These are phyloP conservation scores for Meloidogyne exigua DNA, from an alignment of 1,140 invertebrate genomes.

Conservation along the genomic window DNA sequence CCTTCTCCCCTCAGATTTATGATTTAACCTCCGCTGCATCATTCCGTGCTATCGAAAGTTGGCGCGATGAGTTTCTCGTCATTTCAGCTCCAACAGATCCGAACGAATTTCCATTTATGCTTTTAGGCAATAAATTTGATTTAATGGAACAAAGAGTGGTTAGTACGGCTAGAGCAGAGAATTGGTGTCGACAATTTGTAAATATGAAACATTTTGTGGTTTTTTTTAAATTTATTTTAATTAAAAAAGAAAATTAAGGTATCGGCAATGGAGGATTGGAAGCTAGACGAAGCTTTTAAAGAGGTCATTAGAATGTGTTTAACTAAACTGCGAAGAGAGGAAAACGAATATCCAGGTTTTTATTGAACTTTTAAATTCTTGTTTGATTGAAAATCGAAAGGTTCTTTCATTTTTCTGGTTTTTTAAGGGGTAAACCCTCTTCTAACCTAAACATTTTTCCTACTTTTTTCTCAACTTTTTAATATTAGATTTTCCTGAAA, in stretches of 20 bases:
- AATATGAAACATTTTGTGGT: slow-evolving; percentile 77
- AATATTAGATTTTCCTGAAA: neutral
- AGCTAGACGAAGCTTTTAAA: neutral
- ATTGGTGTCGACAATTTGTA: slow-evolving; percentile 96
- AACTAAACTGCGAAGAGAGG: neutral
- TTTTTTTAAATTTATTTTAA: neutral
- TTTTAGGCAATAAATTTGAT: slow-evolving; percentile 97
- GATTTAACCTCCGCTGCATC: slow-evolving; percentile 94
- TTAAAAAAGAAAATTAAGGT: slow-evolving; percentile 62
- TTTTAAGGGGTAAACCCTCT: too few species aligned
- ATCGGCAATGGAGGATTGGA: slow-evolving; percentile 24
- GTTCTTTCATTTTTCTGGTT: too few species aligned
- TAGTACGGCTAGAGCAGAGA: slow-evolving; percentile 88
- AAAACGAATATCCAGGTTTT: neutral
- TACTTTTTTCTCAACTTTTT: too few species aligned
- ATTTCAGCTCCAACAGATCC: slow-evolving; percentile 87
- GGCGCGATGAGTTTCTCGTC: slow-evolving; percentile 98
- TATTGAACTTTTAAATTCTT: too few species aligned
- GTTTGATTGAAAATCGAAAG: too few species aligned
- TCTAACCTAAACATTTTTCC: too few species aligned
- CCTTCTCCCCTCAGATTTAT: slow-evolving; percentile 70
- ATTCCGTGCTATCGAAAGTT: slow-evolving; percentile 95
- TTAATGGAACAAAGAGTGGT: slow-evolving; percentile 85
- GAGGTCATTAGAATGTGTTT: neutral
- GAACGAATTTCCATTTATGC: slow-evolving; percentile 98